Percentiles rank a stretch among this genome's conserved stretches.
Evolutionary conservation across 2,888 invertebrate genomes (phyloP).

Genomic region (Eristalis pertinax): DNA sequence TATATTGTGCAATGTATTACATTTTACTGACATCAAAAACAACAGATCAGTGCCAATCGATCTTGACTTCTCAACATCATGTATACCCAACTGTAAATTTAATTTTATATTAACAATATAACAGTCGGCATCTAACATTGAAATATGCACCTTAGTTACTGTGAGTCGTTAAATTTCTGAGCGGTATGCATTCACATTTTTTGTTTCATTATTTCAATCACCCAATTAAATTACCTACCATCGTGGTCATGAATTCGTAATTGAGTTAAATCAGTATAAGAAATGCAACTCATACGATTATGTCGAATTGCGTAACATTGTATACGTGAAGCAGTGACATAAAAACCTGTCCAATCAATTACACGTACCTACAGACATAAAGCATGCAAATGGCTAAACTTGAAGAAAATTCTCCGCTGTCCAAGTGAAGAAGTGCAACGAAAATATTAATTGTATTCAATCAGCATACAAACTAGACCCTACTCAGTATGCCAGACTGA

Average conservation of each 20-base stretch:
- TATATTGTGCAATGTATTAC: background rate
- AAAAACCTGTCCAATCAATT: slow-evolving; percentile 11
- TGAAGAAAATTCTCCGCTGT: slow-evolving; percentile 23
- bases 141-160: background rate
- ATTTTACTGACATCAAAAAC: background rate
- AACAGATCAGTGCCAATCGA: background rate
- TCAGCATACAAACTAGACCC: background rate
- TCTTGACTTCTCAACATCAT: background rate
- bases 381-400: slow-evolving; percentile 18
- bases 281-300: slow-evolving; percentile 39
- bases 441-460: background rate
- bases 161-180: background rate
- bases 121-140: background rate
- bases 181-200: background rate
- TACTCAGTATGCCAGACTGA: slow-evolving; percentile 41
- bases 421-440: slow-evolving; percentile 16
- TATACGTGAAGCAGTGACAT: slow-evolving; percentile 7
- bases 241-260: slow-evolving; percentile 21
- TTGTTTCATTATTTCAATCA: background rate
- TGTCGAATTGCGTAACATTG: background rate
- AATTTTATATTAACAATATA: background rate
- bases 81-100: background rate
- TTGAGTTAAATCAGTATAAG: slow-evolving; percentile 36
- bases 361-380: slow-evolving; percentile 1
- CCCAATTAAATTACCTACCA: background rate